phyloP scores from a whole-genome alignment of 2,888 invertebrate genomes.

The Agrotis clavis region DNA sequence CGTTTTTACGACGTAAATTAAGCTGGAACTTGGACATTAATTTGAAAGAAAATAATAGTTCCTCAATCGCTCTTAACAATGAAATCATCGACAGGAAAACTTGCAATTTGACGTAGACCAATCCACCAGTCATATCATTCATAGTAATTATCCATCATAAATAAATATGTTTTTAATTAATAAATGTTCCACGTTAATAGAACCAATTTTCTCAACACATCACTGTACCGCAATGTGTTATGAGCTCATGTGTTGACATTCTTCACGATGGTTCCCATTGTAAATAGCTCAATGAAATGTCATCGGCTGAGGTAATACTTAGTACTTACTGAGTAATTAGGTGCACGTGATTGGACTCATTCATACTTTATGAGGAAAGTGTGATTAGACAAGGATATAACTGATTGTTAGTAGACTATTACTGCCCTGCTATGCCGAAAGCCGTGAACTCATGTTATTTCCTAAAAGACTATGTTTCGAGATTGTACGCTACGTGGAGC shows the following conservation, averaged over 20 bases:
- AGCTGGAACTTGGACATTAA: too few relatives aligned
- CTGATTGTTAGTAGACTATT: too few relatives aligned
- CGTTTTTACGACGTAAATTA: too few relatives aligned
- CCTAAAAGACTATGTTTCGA: too few relatives aligned
- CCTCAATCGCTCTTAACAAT: not conserved
- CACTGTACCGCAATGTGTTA: slow-evolving; percentile 34
- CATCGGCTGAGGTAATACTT: slow-evolving; percentile 56
- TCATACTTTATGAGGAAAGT: slow-evolving; percentile 18
- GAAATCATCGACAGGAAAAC: not conserved
- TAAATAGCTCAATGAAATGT: slow-evolving; percentile 61
- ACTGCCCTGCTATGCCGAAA: too few relatives aligned
- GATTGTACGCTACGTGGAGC: too few relatives aligned
- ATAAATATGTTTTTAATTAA: slow-evolving; percentile 17
- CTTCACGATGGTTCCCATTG: slow-evolving; percentile 64
- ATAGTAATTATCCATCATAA: not conserved
- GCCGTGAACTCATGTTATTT: too few relatives aligned
- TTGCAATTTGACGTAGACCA: not conserved
- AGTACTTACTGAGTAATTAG: slow-evolving; percentile 37
- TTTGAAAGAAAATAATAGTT: too few relatives aligned
- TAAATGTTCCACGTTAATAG: slow-evolving; percentile 16
- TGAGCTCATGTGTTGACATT: slow-evolving; percentile 63
- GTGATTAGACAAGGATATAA: not conserved
- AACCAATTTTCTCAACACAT: slow-evolving; percentile 55
- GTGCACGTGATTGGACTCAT: slow-evolving; percentile 51
- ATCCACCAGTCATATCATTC: slow-evolving; percentile 11